Evolutionary conservation across 1,140 invertebrate genomes (phyloP).

Genomic region (Cephus cinctus): DNA sequence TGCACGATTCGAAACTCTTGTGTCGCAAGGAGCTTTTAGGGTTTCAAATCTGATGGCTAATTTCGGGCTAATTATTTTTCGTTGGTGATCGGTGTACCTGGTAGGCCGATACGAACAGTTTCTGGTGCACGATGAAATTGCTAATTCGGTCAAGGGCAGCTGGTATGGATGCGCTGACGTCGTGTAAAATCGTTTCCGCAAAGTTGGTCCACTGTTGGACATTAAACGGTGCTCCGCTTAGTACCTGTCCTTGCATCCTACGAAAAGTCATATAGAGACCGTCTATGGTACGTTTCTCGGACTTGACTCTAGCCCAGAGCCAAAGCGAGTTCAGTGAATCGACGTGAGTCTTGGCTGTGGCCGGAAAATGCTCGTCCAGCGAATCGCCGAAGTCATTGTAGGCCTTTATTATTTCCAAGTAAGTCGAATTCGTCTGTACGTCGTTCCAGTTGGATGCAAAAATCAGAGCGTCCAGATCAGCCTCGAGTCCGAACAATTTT

Average conservation of each 20-base stretch:
- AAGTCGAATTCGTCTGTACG: constrained; percentile 14
- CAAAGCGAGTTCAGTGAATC: constrained; percentile 54
- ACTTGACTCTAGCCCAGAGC: constrained; percentile 57
- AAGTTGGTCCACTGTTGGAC: constrained; percentile 61
- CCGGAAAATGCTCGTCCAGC: constrained; percentile 40
- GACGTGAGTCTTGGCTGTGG: constrained; percentile 41
- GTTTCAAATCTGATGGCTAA: too few relatives aligned
- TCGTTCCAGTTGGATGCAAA: constrained; percentile 28
- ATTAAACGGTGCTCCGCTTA: constrained; percentile 48
- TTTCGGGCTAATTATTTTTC: too few relatives aligned
- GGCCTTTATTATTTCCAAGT: constrained; percentile 52
- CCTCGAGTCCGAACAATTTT: constrained; percentile 57
- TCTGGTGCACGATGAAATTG: constrained; percentile 58
- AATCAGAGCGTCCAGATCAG: constrained; percentile 28
- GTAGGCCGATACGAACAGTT: constrained; percentile 62
- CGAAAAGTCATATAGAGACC: constrained; percentile 63
- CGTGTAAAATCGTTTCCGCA: constrained; percentile 61
- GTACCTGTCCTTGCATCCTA: constrained; percentile 38
- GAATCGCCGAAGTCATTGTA: constrained; percentile 58
- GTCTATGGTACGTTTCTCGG: constrained; percentile 58
- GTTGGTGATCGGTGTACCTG: constrained; percentile 55
- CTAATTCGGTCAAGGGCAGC: constrained; percentile 54
- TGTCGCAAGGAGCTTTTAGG: too few relatives aligned
- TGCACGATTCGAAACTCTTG: too few relatives aligned
- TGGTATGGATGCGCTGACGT: constrained; percentile 57